Conservation (phyloP, 2,113 vertebrate genomes). For the Salvelinus namaycush region DNA sequence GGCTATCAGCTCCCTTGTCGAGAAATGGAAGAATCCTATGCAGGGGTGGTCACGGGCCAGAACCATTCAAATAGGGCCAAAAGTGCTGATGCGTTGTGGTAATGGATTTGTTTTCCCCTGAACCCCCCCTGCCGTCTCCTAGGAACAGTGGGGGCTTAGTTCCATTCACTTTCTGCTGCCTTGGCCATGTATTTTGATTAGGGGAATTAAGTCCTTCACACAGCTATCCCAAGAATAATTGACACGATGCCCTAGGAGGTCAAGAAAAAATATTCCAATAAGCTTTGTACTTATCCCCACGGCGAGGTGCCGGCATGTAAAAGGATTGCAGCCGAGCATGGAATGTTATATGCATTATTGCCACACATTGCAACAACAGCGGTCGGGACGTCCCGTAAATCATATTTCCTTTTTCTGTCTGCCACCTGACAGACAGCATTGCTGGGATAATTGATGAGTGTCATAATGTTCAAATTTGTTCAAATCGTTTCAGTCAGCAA, state of each 20-base stretch:
- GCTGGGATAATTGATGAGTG: conserved; percentile 72
- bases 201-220: conserved; percentile 71
- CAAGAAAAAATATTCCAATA: conserved; percentile 54
- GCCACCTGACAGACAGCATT: conserved; percentile 14
- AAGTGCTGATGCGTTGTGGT: conserved; percentile 70
- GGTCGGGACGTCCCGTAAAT: conserved; percentile 58
- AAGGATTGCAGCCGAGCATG: conserved; percentile 55
- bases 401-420: conserved; percentile 49
- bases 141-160: conserved; percentile 66
- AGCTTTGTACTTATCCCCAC: conserved; percentile 37
- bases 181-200: conserved; percentile 82
- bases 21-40: conserved; percentile 53
- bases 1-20: conserved; percentile 42
- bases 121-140: conserved; percentile 43
- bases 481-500: conserved; percentile 42
- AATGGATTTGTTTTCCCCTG: conserved; percentile 77
- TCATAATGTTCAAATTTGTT: conserved; percentile 51
- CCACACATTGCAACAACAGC: conserved; percentile 66
- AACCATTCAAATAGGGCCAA: conserved; percentile 62
- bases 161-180: conserved; percentile 75
- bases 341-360: conserved; percentile 61
- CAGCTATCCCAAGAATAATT: conserved; percentile 68
- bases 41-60: conserved; percentile 50
- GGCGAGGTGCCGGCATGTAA: conserved; percentile 55
- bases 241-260: conserved; percentile 70